Percentiles rank a stretch among this genome's conserved stretches.
Conservation (phyloP, 2,797 vertebrate genomes). For the Arvicola amphibius region DNA sequence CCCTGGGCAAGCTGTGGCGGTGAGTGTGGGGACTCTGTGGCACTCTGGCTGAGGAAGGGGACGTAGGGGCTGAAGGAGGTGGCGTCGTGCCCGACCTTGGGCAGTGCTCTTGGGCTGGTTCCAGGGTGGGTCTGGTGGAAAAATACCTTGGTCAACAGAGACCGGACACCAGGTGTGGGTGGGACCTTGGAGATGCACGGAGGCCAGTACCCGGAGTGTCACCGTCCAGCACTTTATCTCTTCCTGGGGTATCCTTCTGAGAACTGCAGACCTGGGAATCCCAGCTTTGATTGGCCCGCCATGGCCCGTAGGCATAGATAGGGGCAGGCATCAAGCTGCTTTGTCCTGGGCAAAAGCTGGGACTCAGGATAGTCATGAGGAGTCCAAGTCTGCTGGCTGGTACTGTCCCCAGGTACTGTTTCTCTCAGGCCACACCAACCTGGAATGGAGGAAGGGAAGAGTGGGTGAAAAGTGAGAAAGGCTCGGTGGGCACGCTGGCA, state of each 20-base stretch:
- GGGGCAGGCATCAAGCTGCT: neutral
- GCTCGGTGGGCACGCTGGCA: neutral
- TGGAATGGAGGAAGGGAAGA: neutral
- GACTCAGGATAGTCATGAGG: neutral
- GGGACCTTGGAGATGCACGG: neutral
- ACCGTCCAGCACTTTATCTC: neutral
- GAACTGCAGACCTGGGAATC: neutral
- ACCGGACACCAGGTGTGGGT: neutral
- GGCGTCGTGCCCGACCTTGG: neutral
- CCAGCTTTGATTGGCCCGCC: no score
- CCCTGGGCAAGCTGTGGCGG: slow-evolving; percentile 97
- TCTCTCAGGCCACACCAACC: neutral
- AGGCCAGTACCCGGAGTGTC: neutral
- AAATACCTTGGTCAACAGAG: slow-evolving; percentile 15
- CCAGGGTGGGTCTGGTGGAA: slow-evolving; percentile 51
- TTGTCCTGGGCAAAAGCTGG: neutral
- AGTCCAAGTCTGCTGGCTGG: neutral
- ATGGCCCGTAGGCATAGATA: neutral
- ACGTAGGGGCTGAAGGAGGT: neutral
- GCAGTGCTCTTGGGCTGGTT: slow-evolving; percentile 11
- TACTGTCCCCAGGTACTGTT: neutral
- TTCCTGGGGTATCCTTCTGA: neutral
- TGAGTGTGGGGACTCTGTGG: slow-evolving; percentile 82
- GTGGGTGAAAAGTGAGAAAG: neutral
- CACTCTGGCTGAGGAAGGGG: neutral